Conservation (phyloP, 1,140 invertebrate genomes). For the Diachasmimorpha longicaudata region DNA sequence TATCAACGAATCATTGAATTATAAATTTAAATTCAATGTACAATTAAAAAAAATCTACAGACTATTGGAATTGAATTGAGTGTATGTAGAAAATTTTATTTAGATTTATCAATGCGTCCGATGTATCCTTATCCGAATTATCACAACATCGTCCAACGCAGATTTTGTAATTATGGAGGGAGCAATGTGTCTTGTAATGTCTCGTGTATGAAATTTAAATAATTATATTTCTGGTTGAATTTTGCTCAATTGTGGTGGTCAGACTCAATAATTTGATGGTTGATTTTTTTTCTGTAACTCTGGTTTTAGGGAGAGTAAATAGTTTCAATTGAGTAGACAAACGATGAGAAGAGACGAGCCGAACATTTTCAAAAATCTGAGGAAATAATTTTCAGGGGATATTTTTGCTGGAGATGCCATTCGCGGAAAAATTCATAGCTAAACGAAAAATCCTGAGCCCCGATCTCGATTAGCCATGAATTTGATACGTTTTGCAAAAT, state of each 20-base stretch:
- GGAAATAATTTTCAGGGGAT: no score
- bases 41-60: background rate
- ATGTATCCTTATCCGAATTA: background rate
- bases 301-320: background rate
- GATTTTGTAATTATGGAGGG: background rate
- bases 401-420: no score
- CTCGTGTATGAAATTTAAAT: background rate
- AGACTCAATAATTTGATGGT: background rate
- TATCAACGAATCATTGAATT: background rate
- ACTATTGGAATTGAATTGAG: conserved; percentile 3
- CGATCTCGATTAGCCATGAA: no score
- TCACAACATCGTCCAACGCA: background rate
- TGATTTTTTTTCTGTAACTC: background rate
- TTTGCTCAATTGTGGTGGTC: background rate
- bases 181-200: background rate
- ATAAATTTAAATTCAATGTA: background rate
- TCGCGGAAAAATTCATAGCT: no score
- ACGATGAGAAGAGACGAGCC: background rate
- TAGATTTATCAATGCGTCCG: background rate
- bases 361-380: no score
- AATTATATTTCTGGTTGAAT: background rate
- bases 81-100: background rate
- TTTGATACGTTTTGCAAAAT: no score
- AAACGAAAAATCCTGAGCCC: no score
- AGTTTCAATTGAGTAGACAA: background rate